phyloP scores from a whole-genome alignment of 2,888 invertebrate genomes.

The Conistra vaccinii region DNA sequence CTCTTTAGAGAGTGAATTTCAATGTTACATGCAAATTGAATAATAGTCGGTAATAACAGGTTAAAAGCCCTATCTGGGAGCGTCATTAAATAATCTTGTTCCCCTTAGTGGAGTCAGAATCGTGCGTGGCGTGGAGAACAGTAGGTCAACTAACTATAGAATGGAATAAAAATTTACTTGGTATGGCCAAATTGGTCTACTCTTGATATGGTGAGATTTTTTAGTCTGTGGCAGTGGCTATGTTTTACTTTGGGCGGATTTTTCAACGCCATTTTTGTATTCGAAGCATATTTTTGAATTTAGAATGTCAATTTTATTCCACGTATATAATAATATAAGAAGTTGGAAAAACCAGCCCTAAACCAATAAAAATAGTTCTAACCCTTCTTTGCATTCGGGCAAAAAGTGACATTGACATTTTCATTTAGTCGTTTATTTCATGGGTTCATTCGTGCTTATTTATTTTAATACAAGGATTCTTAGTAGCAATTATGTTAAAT shows the following conservation, averaged over 20 bases:
- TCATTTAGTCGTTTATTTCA: neutral
- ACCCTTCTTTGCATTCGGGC: neutral
- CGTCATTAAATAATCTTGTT: constrained; percentile 62
- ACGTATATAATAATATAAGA: neutral
- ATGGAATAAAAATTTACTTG: constrained; percentile 5
- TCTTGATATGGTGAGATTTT: neutral
- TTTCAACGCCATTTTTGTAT: neutral
- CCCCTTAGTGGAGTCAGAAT: constrained; percentile 31
- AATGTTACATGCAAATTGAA: constrained; percentile 62
- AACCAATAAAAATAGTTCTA: neutral
- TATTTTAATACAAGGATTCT: neutral
- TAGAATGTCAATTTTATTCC: neutral
- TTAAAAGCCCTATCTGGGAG: constrained; percentile 40
- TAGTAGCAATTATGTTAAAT: constrained; percentile 1
- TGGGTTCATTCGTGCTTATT: neutral
- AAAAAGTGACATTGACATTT: neutral
- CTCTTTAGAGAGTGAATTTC: constrained; percentile 53
- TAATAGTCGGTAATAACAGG: constrained; percentile 53
- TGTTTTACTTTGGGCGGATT: neutral
- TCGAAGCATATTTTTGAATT: neutral
- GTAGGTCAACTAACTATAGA: constrained; percentile 28
- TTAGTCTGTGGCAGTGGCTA: neutral
- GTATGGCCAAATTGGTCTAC: neutral
- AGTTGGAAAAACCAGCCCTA: no score
- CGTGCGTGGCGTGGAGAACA: constrained; percentile 39